Conservation (phyloP, 2,113 vertebrate species). For the Prietella phreatophila region DNA sequence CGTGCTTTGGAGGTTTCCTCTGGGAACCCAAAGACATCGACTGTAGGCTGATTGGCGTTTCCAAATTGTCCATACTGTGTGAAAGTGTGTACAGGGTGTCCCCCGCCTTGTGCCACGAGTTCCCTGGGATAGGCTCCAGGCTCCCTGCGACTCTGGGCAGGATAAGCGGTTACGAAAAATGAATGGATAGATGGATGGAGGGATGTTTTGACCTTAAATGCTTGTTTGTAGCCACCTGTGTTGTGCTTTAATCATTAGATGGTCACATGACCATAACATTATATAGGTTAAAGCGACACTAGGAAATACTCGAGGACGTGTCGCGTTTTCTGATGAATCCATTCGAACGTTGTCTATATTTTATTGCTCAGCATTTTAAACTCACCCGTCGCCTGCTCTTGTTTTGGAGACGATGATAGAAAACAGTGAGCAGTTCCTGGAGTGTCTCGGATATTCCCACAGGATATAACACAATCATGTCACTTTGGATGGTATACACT, state of each 20-base stretch:
- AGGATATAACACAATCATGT: slow-evolving; percentile 5
- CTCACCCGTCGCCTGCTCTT: no score
- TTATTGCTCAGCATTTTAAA: background rate
- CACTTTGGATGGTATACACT: background rate
- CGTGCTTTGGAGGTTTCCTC: no score
- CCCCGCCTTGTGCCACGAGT: no score
- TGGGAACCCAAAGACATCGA: no score
- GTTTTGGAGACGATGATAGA: background rate
- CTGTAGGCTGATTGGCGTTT: no score
- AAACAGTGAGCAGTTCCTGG: background rate
- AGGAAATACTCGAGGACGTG: background rate
- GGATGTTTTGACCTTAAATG: background rate
- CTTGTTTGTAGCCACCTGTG: background rate
- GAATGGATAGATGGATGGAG: no score
- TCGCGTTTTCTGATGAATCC: background rate
- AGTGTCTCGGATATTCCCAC: background rate
- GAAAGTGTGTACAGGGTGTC: no score
- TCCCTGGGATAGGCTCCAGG: no score
- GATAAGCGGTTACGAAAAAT: no score
- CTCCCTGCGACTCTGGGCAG: no score
- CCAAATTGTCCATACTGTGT: no score
- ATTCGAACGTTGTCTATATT: background rate
- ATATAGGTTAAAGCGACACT: background rate
- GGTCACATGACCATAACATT: background rate
- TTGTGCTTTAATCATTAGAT: background rate